Base-by-base conservation (phyloP, 2,113 vertebrate species). In the Centrocercus urophasianus region DNA sequence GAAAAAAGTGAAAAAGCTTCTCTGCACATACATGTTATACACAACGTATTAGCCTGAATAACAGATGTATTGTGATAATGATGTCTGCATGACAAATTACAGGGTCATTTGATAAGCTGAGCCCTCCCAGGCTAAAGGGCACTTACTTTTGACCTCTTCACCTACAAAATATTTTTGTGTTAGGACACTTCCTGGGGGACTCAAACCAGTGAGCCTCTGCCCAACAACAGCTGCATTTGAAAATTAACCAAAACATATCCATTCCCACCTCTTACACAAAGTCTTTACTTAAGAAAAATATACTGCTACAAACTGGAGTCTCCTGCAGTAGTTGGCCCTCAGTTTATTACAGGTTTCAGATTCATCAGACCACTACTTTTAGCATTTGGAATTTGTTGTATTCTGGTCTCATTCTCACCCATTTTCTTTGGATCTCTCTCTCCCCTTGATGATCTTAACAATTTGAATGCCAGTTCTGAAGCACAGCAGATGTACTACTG, bases 201-300 rank as follows among this genome's bases (percentile, higher is more conserved):
- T 43, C 57, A 56, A 88, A 65, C 11, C 34, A 27, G 25, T 6
- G 32, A 88, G 20, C 4, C 64, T 74, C 61, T 70, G 40, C 69
- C 59, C 67, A 66, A 45, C 59, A 87, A 80, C 91, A 93, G 85
- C 81, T 96, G 82, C 75, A 79, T 97, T 81, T 90, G 66, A 90
- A 89, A 92, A 91, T 77, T 56, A 89, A 67, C 30, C 47, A 36
- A 93, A 96, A 67, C 52, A 71, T 11, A 42, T 27, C 32, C 42
- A 59, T 60, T 92, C 21, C 87, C 85, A 30, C 18, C 60, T 74
- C 67, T 88, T 72, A 80, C 82, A 86, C 36, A 27, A 74, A 72
- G 64, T 64, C 82, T 93, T 87, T 91, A 82, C 87, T 91, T 91
- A 75, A 91, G 79, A 93, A 86, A 93, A 89, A 76, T 76, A 32